Evolutionary conservation across 2,113 vertebrate species (phyloP), one percentile per base, ranked within the genome.

Genomic region (Thamnaconus septentrionalis): DNA sequence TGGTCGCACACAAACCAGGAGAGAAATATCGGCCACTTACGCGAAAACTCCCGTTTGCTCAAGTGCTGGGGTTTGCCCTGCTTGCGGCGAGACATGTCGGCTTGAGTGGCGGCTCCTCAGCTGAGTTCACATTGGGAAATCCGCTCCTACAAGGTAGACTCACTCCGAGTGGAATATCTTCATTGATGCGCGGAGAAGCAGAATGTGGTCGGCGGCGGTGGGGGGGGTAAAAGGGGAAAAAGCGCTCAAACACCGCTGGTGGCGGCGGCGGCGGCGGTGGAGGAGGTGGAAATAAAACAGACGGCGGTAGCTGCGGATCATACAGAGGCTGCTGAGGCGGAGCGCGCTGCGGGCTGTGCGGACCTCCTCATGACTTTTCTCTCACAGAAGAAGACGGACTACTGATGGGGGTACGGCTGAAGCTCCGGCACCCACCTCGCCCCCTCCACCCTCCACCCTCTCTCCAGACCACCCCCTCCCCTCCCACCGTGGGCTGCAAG

Each of bases 41-140:
- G 95, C 91, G 96, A 96, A 94, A 98, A 96, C 93, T 97, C 96
- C 95, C 96, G 94, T 92, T 96, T 98, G 95, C 96, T 98, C 94
- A 98, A 95, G 95, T 98, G 96, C 95, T 97, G 96, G 87, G 96
- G 96, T 93, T 97, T 98, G 94, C 96, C 96, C 92, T 98, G 96
- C 95, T 98, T 98, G 93, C 96, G 96, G 94, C 96, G 96, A 96
- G 96, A 98, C 96, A 98, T 98, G 93, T 94, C 92, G 90, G 93
- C 88, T 79, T 76, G 18, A 90, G 91, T 88, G 92, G 91, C 86
- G 91, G 89, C 91, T 87, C 64, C 56, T 82, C 78, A 63, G 81
- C 81, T 76, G 75, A 82, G 84, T 82, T 89, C 88, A 90, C 88
- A 90, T 90, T 64, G 85, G 88, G 88, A 90, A 88, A 85, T 87